A percentile compares a stretch with the other conserved stretches of the same genome.
phyloP scores from a whole-genome alignment of 2,797 vertebrate genomes.

The Stomatorhinus walkeri region DNA sequence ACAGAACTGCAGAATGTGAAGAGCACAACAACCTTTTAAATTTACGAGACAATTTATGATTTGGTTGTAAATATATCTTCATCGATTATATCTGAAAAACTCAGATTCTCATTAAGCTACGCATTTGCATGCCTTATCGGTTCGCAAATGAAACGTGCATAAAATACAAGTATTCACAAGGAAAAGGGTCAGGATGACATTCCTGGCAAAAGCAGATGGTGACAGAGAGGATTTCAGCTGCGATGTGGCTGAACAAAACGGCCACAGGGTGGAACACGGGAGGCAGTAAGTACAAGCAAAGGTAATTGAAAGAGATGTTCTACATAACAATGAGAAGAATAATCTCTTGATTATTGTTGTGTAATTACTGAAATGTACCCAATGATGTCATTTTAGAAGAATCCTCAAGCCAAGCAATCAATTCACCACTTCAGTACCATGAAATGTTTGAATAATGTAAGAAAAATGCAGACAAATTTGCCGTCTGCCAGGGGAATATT shows the following conservation, averaged over 20 bases:
- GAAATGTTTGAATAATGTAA: slow-evolving; percentile 7
- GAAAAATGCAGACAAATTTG: neutral
- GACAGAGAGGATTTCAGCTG: neutral
- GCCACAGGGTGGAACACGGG: neutral
- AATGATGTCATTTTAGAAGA: neutral
- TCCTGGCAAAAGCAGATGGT: neutral
- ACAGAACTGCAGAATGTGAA: neutral
- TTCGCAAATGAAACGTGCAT: neutral
- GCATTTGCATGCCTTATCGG: neutral
- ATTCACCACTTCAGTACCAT: neutral
- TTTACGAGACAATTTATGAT: neutral
- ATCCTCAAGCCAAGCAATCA: neutral
- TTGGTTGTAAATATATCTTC: neutral
- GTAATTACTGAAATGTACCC: neutral
- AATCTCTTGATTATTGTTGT: too few species aligned
- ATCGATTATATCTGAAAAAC: neutral
- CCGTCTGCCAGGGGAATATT: neutral
- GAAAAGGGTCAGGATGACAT: neutral
- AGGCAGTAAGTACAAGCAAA: neutral
- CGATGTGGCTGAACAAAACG: neutral
- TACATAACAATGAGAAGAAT: neutral
- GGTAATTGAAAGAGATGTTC: neutral
- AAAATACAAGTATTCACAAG: neutral
- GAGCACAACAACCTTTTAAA: neutral
- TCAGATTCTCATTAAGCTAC: neutral